Conservation (phyloP, 2,113 vertebrate species). For the Psilopsiagon aurifrons region DNA sequence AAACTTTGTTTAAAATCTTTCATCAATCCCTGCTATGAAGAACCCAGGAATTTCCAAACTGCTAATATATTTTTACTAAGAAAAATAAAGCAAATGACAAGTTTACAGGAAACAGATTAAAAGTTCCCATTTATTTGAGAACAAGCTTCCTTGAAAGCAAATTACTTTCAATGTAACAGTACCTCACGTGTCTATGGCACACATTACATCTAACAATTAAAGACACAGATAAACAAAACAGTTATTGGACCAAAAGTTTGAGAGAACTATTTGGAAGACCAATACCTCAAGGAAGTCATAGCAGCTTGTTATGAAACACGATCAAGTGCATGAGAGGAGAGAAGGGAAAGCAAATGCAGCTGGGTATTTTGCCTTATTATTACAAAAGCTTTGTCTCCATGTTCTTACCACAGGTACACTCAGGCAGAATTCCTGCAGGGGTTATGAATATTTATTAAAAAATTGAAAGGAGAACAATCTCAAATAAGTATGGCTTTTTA, state of each 20-base stretch:
- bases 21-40: not conserved
- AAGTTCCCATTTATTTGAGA: not conserved
- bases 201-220: not conserved
- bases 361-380: constrained; percentile 19
- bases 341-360: not conserved
- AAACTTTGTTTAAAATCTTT: not conserved
- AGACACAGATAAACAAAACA: not conserved
- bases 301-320: constrained; percentile 16
- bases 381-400: not conserved
- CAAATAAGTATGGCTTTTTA: not conserved
- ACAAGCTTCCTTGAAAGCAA: not conserved
- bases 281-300: not conserved
- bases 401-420: not conserved
- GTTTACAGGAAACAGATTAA: not conserved
- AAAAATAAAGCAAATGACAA: not conserved
- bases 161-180: not conserved
- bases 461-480: not conserved
- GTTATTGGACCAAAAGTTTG: not conserved
- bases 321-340: not conserved
- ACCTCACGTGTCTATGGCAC: not conserved
- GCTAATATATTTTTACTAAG: not conserved
- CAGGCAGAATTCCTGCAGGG: not conserved
- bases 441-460: not conserved
- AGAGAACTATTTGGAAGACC: not conserved
- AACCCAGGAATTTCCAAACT: not conserved